These are phyloP conservation scores for Pipa parva DNA, from an alignment of 2,113 vertebrate genomes.

Conservation along the genomic window DNA sequence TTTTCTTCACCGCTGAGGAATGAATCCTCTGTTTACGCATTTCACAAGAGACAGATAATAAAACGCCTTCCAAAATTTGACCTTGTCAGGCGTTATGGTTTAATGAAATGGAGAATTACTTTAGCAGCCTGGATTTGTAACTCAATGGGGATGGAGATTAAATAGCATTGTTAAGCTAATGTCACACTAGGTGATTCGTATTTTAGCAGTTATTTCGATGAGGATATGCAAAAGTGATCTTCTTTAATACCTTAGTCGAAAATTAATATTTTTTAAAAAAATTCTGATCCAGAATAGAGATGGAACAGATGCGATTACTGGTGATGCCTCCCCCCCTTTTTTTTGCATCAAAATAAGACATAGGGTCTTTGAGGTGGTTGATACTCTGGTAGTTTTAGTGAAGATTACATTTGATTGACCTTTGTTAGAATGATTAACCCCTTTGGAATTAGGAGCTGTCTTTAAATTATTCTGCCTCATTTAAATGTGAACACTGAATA, in stretches of 20 bases:
- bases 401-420: constrained; percentile 73
- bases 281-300: constrained; percentile 58
- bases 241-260: constrained; percentile 61
- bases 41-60: constrained; percentile 51
- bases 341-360: constrained; percentile 61
- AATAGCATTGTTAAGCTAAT: constrained; percentile 51
- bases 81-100: constrained; percentile 57
- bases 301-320: constrained; percentile 56
- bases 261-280: constrained; percentile 65
- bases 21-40: no score
- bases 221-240: constrained; percentile 58
- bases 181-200: constrained; percentile 51
- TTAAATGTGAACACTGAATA: constrained; percentile 64
- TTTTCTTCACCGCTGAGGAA: no score
- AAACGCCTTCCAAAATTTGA: constrained; percentile 57
- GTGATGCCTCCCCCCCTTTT: constrained; percentile 52
- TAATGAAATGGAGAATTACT: constrained; percentile 59
- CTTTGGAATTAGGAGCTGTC: constrained; percentile 66
- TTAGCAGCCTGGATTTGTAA: constrained; percentile 51
- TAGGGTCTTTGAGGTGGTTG: constrained; percentile 65
- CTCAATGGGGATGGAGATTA: constrained; percentile 58
- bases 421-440: constrained; percentile 71
- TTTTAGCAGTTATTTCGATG: constrained; percentile 65
- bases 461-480: constrained; percentile 65
- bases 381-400: constrained; percentile 63